Evolutionary conservation across 2,888 invertebrate species (phyloP), one percentile per base, ranked within the genome.

Genomic region (Pandemis corylana): DNA sequence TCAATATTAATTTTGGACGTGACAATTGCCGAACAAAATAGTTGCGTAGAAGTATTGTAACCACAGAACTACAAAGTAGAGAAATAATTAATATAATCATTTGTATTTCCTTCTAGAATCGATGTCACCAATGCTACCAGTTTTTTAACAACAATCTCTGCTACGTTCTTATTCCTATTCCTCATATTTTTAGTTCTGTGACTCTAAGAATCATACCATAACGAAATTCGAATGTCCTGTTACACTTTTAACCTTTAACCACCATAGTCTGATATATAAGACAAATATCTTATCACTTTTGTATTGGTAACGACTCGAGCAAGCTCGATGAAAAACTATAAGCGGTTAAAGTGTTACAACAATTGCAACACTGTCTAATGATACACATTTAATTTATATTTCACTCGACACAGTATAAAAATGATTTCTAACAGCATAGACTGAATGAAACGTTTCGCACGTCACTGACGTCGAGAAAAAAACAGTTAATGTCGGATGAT

Each of bases 1-100:
- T 77, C 77, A 63, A 77, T 15, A 56, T 73, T 75, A 68, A 46
- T 68, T 53, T 44, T 51, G 70, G 51, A 13, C 5, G 15, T 7
- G 0, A 20, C 1, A 15, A 15, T 7, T 9, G 5, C 9, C n/a
- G 6, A 53, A 53, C 12, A 5, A 5, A 5, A 49, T 10, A 7
- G 53, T 53, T n/a, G 15, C 53, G 49, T 13, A 5, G 12, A 49
- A 0, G 13, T 13, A n/a, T 51, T 5, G 28, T 2, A 2, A 36
- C 28, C 28, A 36, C 28, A 36, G 28, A 36, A 36, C 28, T 36
- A 36, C 28, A 4, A 36, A 36, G 28, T 36, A 4, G 28, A 36
- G 2, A 1, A 36, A 36, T 36, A 36, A 36, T 4, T 2, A 36
- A 36, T 36, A 36, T n/a, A 51, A 51, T n/a, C 49, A 6, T 12